These are phyloP conservation scores for Molossus alvarezi DNA, from an alignment of 2,797 vertebrate genomes.

Conservation along the genomic window DNA sequence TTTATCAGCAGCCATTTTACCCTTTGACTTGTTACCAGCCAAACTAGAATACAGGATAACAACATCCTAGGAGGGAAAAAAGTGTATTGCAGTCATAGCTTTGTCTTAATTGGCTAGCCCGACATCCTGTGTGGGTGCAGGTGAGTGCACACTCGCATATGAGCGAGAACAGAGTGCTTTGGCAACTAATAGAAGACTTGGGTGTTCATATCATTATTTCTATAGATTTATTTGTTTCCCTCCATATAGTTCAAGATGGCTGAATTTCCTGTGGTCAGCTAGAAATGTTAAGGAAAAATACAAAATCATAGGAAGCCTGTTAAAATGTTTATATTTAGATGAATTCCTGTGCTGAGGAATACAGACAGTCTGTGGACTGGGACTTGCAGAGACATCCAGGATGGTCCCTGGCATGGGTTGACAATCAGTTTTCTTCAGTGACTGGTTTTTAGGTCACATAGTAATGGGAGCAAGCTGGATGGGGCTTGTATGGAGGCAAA, in stretches of 20 bases:
- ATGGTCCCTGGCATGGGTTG: neutral
- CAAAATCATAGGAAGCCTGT: neutral
- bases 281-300: neutral
- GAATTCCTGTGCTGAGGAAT: neutral
- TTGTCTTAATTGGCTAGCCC: neutral
- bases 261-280: slow-evolving; percentile 29
- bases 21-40: neutral
- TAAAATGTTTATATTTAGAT: neutral
- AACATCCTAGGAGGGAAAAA: neutral
- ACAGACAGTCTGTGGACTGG: neutral
- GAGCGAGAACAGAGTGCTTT: neutral
- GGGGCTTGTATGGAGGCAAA: neutral
- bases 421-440: neutral
- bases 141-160: neutral
- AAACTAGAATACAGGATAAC: slow-evolving; percentile 27
- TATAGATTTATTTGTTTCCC: neutral
- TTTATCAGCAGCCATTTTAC: neutral
- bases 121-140: neutral
- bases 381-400: neutral
- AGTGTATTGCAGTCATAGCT: neutral
- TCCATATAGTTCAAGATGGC: neutral
- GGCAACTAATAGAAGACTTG: neutral
- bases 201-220: neutral
- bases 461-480: neutral
- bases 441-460: neutral